Conservation (phyloP, 2,888 invertebrate genomes). For the Heliconius sara region DNA sequence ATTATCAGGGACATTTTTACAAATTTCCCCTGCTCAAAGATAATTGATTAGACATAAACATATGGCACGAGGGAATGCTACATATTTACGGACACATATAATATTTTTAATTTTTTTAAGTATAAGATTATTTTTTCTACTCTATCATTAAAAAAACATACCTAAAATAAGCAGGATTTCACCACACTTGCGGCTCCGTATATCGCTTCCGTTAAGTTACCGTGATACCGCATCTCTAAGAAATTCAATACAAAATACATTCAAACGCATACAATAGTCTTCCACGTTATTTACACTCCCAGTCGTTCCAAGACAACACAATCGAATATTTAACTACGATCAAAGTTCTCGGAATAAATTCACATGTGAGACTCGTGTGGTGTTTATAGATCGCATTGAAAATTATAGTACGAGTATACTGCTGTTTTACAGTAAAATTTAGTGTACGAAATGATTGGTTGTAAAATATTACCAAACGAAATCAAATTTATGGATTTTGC, state of each 20-base stretch:
- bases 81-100: not conserved
- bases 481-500: not conserved
- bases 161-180: conserved; percentile 8
- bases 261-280: conserved; percentile 48
- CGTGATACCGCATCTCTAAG: conserved; percentile 53
- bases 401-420: not conserved
- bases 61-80: not conserved
- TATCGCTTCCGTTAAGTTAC: conserved; percentile 67
- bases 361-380: conserved; percentile 4
- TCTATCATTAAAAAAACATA: not conserved
- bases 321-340: conserved; percentile 34
- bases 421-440: not conserved
- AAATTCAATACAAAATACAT: conserved; percentile 57
- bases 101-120: not conserved
- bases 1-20: too few relatives aligned
- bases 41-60: too few relatives aligned
- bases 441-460: not conserved
- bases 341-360: conserved; percentile 21
- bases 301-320: conserved; percentile 43
- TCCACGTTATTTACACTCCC: conserved; percentile 41
- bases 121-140: not conserved
- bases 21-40: too few relatives aligned
- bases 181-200: conserved; percentile 49
- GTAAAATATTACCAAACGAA: not conserved
- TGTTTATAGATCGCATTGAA: conserved; percentile 1